Evolutionary conservation across 37 sponge, comb jelly and placozoan genomes (phyloP).

Genomic region (Haliclona indistincta): DNA sequence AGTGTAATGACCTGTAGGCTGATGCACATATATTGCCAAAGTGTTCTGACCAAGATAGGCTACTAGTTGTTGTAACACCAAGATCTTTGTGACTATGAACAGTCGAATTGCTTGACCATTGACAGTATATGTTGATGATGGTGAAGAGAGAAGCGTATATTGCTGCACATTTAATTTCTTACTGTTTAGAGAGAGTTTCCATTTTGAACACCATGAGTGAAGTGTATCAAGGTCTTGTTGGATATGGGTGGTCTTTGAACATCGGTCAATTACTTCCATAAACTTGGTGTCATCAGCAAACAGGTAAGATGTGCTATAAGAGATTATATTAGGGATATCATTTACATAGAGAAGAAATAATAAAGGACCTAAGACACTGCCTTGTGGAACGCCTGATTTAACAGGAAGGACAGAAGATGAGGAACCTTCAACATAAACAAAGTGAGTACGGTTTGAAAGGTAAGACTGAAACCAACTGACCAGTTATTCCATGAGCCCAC

Average conservation of each 20-base stretch:
- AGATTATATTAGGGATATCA: slow-evolving; percentile 19
- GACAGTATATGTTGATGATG: background rate
- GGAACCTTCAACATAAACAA: background rate
- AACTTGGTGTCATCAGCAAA: slow-evolving; percentile 40
- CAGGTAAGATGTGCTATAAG: background rate
- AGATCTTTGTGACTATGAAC: background rate
- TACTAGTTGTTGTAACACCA: background rate
- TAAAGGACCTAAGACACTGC: slow-evolving; percentile 40
- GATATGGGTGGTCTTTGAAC: too few relatives aligned
- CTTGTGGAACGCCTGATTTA: slow-evolving; percentile 30
- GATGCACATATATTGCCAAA: background rate
- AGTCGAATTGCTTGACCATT: background rate
- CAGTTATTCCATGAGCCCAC: too few relatives aligned
- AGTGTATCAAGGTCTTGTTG: too few relatives aligned
- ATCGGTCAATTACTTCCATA: background rate
- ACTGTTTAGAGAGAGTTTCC: too few relatives aligned
- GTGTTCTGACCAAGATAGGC: background rate
- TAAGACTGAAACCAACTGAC: too few relatives aligned
- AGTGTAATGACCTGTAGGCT: background rate
- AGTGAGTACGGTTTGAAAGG: background rate
- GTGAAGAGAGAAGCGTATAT: too few relatives aligned
- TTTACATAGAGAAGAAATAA: slow-evolving; percentile 36
- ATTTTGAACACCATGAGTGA: too few relatives aligned
- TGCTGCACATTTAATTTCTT: too few relatives aligned
- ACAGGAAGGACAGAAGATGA: background rate